Conservation (phyloP, 2,113 vertebrate genomes). For the Heloderma charlesbogerti region DNA sequence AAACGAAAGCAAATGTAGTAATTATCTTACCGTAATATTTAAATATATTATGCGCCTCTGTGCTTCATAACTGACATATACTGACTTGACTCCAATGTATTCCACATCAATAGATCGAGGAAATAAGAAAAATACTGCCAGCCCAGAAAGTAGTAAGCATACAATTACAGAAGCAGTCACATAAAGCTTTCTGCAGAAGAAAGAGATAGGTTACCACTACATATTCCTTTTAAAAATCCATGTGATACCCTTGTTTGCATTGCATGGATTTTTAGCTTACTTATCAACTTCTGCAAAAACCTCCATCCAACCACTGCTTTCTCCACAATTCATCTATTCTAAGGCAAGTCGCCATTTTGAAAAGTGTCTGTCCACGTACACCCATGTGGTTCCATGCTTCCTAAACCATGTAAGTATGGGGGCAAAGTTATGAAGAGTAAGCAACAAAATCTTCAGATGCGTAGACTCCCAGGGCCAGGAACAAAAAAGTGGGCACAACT, state of each 20-base stretch:
- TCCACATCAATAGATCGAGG: constrained; percentile 94
- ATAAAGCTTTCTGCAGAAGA: constrained; percentile 88
- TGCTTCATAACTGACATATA: constrained; percentile 88
- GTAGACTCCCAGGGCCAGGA: not conserved
- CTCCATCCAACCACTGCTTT: not conserved
- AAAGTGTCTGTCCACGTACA: not conserved
- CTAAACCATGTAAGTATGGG: not conserved
- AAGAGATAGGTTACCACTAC: not conserved
- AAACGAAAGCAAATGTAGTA: not conserved
- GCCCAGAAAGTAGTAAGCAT: constrained; percentile 91
- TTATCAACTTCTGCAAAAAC: not conserved
- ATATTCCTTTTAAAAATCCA: not conserved
- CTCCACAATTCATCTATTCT: not conserved
- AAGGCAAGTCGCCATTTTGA: not conserved
- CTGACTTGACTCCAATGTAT: constrained; percentile 94
- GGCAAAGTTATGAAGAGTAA: not conserved
- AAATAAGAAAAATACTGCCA: constrained; percentile 97
- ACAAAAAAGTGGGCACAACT: not conserved
- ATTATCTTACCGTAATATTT: constrained; percentile 91
- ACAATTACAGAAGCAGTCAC: constrained; percentile 91
- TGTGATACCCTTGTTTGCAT: not conserved
- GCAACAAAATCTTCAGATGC: not conserved
- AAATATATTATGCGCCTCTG: constrained; percentile 88
- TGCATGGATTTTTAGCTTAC: not conserved
- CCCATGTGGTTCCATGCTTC: not conserved